A percentile compares a stretch with the other conserved stretches of the same genome.
Evolutionary conservation across 2,113 vertebrate genomes (phyloP).

Genomic region (Zootoca vivipara): DNA sequence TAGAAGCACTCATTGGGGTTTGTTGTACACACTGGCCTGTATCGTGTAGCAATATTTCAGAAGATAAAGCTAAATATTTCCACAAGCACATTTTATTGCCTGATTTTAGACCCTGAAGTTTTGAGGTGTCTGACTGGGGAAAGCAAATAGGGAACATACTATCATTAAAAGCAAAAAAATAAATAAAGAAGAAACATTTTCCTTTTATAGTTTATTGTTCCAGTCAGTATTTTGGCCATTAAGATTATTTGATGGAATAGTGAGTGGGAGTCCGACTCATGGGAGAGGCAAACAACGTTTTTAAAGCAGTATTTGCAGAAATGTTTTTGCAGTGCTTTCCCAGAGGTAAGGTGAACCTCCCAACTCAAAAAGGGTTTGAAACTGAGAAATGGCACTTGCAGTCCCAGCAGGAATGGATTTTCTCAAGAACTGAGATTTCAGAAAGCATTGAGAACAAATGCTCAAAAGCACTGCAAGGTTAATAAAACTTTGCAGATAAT

Average conservation of each 20-base stretch:
- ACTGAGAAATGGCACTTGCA: conserved; percentile 20
- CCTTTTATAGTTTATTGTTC: not conserved
- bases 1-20: not conserved
- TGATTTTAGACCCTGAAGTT: not conserved
- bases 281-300: not conserved
- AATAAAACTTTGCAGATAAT: conserved; percentile 18
- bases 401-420: conserved; percentile 25
- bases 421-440: conserved; percentile 1
- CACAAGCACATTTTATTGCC: not conserved
- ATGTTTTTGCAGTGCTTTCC: not conserved
- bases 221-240: not conserved
- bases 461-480: conserved; percentile 25
- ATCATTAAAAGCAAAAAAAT: no score
- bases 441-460: conserved; percentile 1
- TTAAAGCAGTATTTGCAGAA: not conserved
- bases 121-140: not conserved
- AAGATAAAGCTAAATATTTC: not conserved
- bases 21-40: not conserved
- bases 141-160: not conserved
- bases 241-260: not conserved
- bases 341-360: not conserved
- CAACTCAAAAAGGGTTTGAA: not conserved
- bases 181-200: no score
- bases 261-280: not conserved
- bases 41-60: not conserved